Evolutionary conservation across 2,888 invertebrate genomes (phyloP).

Genomic region (Poecilobothrus nobilitatus): DNA sequence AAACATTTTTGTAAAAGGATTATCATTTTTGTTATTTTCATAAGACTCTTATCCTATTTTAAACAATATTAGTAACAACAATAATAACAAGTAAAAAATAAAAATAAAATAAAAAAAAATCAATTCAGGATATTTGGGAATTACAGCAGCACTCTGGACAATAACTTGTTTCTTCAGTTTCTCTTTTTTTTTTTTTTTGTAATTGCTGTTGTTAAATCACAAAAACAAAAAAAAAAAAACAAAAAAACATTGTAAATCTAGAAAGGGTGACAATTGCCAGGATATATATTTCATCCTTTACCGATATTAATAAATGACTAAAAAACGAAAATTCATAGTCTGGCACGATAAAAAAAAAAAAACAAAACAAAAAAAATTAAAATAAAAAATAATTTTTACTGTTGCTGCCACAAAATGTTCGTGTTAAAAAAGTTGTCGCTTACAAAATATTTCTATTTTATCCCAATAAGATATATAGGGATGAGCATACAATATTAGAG

Average conservation of each 20-base stretch:
- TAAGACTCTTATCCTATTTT: not conserved
- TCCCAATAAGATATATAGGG: too few species aligned
- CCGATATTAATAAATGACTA: not conserved
- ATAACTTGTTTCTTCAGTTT: not conserved
- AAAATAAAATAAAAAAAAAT: not conserved
- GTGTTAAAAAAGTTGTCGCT: constrained; percentile 4
- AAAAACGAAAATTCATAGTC: not conserved
- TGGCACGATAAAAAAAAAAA: not conserved
- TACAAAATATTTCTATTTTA: not conserved
- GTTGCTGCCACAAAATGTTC: not conserved
- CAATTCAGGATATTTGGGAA: not conserved
- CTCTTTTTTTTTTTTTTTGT: not conserved
- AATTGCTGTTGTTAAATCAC: not conserved
- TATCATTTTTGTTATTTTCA: not conserved
- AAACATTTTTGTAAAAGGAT: not conserved
- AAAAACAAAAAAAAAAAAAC: not conserved
- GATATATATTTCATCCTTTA: not conserved
- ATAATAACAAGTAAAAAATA: not conserved
- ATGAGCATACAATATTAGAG: not conserved
- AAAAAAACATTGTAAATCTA: not conserved
- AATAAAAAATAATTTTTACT: too few species aligned
- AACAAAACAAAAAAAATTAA: not conserved
- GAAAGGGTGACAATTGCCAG: not conserved
- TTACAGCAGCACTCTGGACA: constrained; percentile 6
- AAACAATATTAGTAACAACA: too few species aligned